Conservation (phyloP, 2,888 invertebrate species). For the Octonoba sinensis region DNA sequence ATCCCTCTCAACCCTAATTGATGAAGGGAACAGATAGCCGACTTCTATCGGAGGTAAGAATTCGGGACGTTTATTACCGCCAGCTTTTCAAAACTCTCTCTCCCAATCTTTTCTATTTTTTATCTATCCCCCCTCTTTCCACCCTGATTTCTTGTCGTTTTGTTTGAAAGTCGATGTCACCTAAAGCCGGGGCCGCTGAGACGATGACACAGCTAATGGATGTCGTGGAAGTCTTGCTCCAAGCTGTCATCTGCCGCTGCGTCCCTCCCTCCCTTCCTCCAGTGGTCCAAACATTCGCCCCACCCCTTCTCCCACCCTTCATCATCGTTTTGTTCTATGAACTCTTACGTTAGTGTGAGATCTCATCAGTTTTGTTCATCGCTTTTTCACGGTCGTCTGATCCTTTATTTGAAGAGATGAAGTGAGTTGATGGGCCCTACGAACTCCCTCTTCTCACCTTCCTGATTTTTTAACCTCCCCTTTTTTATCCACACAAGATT, state of each 20-base stretch:
- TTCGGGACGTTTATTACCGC: constrained; percentile 14
- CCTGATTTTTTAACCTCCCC: too few relatives aligned
- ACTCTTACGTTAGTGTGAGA: constrained; percentile 1
- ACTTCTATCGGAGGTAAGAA: neutral
- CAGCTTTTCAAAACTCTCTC: constrained; percentile 11
- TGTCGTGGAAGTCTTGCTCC: constrained; percentile 10
- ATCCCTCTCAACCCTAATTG: neutral
- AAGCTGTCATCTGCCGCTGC: constrained; percentile 12
- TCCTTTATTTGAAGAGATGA: constrained; percentile 12
- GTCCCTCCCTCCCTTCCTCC: neutral
- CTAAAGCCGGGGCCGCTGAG: constrained; percentile 9
- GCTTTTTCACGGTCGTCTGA: constrained; percentile 16
- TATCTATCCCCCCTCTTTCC: constrained; percentile 2
- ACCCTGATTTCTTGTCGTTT: neutral
- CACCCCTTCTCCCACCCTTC: neutral
- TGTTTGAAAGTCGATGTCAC: constrained; percentile 16
- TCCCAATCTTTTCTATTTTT: too few relatives aligned
- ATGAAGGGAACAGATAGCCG: constrained; percentile 12
- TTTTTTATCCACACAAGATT: too few relatives aligned
- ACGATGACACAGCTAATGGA: constrained; percentile 22
- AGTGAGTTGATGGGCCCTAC: neutral
- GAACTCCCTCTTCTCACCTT: too few relatives aligned
- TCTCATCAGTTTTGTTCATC: constrained; percentile 13
- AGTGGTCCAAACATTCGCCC: neutral
- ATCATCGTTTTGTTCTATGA: too few relatives aligned